Conservation (phyloP, 2,797 vertebrate genomes). For the Pseudochaenichthys georgianus region DNA sequence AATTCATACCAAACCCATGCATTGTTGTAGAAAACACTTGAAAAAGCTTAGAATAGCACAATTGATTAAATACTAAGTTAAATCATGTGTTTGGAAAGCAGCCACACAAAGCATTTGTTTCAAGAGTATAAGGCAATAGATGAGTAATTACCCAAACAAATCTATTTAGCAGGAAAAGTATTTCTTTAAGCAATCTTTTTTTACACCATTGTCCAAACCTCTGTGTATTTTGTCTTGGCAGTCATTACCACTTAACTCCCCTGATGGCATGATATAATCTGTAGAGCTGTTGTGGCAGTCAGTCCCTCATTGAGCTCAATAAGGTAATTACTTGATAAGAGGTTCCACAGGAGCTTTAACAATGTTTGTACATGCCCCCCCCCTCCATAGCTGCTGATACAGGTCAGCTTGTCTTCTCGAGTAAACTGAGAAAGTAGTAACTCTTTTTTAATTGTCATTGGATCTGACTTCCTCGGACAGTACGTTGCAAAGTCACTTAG, state of each 20-base stretch:
- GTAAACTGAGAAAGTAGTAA: background rate
- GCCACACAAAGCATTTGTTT: too few relatives aligned
- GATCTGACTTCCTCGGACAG: background rate
- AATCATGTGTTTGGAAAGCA: too few relatives aligned
- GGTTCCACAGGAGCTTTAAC: slow-evolving; percentile 56
- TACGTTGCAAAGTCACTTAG: background rate
- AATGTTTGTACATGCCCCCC: slow-evolving; percentile 34
- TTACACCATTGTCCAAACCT: slow-evolving; percentile 1
- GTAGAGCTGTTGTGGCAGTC: slow-evolving; percentile 45
- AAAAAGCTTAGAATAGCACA: too few relatives aligned
- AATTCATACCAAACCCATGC: too few relatives aligned
- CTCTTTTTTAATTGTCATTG: background rate
- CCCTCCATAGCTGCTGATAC: background rate
- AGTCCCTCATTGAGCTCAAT: slow-evolving; percentile 48
- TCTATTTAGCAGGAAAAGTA: too few relatives aligned
- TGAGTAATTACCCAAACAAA: too few relatives aligned
- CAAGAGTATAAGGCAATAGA: too few relatives aligned
- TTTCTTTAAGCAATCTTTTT: background rate
- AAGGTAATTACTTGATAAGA: slow-evolving; percentile 71
- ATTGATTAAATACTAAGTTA: too few relatives aligned
- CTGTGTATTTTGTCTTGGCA: background rate
- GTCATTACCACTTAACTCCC: slow-evolving; percentile 29
- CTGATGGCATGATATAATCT: slow-evolving; percentile 54
- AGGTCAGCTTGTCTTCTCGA: background rate
- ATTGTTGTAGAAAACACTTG: too few relatives aligned